A percentile compares a stretch with the other conserved stretches of the same genome.
These are phyloP conservation scores for Platorchestia sp. DNA, from an alignment of 1,140 invertebrate species.

Conservation along the genomic window DNA sequence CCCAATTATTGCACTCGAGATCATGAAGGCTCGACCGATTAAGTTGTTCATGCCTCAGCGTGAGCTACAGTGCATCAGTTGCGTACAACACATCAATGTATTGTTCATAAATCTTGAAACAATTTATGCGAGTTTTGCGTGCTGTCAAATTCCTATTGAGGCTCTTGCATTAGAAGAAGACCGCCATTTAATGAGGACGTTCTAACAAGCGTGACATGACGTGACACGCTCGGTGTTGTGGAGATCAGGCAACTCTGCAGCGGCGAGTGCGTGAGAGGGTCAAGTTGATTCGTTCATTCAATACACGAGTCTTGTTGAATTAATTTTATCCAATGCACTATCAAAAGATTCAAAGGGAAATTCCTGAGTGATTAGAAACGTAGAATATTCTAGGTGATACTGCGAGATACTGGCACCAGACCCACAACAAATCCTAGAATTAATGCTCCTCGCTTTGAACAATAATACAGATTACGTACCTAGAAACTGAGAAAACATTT, in stretches of 20 bases:
- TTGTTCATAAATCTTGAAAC: background rate
- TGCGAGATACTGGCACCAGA: background rate
- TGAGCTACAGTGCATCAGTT: background rate
- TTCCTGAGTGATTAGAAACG: background rate
- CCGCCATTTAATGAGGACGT: background rate
- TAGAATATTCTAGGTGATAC: background rate
- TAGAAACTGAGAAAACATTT: background rate
- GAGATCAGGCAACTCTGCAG: background rate
- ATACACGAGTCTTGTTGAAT: background rate
- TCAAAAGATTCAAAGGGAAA: background rate
- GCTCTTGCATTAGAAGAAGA: background rate
- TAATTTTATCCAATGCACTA: background rate
- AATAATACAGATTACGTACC: no score
- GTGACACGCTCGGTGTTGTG: background rate
- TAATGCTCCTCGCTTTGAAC: no score
- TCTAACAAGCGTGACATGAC: background rate
- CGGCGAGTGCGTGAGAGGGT: background rate
- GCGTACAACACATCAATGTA: background rate
- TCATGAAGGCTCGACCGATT: background rate
- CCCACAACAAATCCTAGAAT: background rate
- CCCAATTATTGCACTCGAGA: background rate
- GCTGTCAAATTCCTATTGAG: constrained; percentile 1
- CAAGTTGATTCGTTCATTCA: background rate
- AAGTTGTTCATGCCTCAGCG: background rate
- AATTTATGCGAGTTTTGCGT: background rate